phyloP scores from a whole-genome alignment of 2,797 vertebrate genomes.

The Columba guinea region DNA sequence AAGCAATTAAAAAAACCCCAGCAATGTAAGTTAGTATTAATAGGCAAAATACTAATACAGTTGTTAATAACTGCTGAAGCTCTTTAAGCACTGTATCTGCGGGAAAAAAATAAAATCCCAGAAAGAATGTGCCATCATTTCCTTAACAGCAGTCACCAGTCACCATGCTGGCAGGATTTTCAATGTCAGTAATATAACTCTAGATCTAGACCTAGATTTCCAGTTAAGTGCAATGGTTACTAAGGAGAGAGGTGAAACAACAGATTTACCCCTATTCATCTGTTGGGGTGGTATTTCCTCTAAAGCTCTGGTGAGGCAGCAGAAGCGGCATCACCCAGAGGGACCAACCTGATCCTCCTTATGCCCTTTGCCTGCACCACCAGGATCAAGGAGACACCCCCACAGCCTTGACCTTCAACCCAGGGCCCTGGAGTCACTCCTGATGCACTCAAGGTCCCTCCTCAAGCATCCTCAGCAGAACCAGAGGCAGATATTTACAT shows the following conservation, averaged over 20 bases:
- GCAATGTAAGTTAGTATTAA: background rate
- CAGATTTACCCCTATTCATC: background rate
- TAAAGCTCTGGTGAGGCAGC: background rate
- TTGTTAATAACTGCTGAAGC: background rate
- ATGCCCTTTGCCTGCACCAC: background rate
- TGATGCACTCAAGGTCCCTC: background rate
- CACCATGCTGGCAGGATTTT: background rate
- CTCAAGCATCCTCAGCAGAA: background rate
- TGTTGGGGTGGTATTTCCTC: background rate
- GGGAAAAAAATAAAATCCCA: background rate
- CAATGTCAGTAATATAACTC: background rate
- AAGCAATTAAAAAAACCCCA: background rate
- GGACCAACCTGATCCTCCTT: background rate
- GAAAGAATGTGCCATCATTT: background rate
- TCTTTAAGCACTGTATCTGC: background rate
- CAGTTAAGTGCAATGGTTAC: background rate
- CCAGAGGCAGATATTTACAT: fast-evolving
- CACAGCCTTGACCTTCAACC: background rate
- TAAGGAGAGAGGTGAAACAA: background rate
- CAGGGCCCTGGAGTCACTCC: background rate
- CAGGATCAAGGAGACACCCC: background rate
- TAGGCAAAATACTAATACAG: background rate
- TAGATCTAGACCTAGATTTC: background rate
- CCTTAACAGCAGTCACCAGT: background rate
- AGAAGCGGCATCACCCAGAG: background rate